Conservation (phyloP, 2,797 vertebrate species). For the Tokudaia tokunoshimensis region DNA sequence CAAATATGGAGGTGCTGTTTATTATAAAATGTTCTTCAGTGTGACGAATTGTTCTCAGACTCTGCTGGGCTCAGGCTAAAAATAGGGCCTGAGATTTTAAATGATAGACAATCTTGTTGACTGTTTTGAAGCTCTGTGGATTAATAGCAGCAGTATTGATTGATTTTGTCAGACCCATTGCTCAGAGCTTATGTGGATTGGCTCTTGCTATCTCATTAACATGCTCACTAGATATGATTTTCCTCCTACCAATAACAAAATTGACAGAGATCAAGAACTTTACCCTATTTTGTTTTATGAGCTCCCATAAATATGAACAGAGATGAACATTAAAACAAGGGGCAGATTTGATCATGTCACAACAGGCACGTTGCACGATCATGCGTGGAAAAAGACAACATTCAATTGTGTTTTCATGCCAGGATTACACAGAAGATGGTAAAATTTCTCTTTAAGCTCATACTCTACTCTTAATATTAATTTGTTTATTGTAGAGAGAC, state of each 20-base stretch:
- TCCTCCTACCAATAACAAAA: background rate
- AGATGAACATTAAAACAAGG: background rate
- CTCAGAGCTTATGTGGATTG: constrained; percentile 7
- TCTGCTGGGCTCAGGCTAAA: constrained; percentile 33
- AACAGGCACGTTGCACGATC: background rate
- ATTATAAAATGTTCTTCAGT: background rate
- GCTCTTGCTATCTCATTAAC: background rate
- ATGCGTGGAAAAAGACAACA: background rate
- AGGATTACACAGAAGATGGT: background rate
- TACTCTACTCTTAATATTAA: background rate
- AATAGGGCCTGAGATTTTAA: background rate
- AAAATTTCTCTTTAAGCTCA: background rate
- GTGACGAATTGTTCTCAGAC: background rate
- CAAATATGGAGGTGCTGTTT: background rate
- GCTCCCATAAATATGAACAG: constrained; percentile 9
- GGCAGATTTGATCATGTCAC: background rate
- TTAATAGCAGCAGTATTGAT: constrained; percentile 11
- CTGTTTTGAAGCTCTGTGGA: background rate
- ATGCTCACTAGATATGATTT: background rate
- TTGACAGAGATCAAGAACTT: background rate
- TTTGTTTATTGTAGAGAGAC: background rate
- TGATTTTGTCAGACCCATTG: background rate
- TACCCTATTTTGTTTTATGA: background rate
- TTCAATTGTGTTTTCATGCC: background rate
- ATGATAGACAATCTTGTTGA: background rate